Evolutionary conservation across 2,113 vertebrate species (phyloP), one percentile per base, ranked within the genome.

Genomic region (Suncus etruscus): DNA sequence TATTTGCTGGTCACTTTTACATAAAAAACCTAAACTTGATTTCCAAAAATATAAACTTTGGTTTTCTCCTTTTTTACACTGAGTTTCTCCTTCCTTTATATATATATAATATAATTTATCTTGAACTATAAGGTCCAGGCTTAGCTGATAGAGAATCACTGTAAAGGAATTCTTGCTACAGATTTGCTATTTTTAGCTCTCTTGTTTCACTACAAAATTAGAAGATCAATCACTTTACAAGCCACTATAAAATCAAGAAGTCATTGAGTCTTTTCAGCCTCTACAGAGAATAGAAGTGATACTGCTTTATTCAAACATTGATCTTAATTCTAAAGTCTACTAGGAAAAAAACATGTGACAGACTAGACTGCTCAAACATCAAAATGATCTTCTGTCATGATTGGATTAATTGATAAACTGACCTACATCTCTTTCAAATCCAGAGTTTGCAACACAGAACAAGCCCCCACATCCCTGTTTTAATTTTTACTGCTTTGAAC

Each of bases 361-460:
- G 72, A 76, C 10, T 4, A 83, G 50, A 39, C 3, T 47, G 48
- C 54, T 77, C 70, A 61, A 81, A 91, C n/a, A 14, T 20, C 27
- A 78, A 54, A 47, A n/a, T 47, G 70, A 74, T 4, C 18, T 39
- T 82, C 22, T 48, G 39, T 39, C 63, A 5, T 65, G 85, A 88
- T 16, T 31, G 27, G 18, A 69, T 50, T 86, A 68, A 45, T 82
- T 25, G 61, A 58, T 6, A 50, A 48, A 70, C n/a, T 24, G 70
- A 48, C 32, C 66, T 48, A 51, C 5, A 39, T 0, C 70, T 63
- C 25, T 86, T 79, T 90, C 39, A 61, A 76, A 86, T 45, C 32
- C 66, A 82, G 70, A 89, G 68, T 66, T 20, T 69, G 80, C 61
- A 75, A 82, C 50, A 80, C 45, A 82, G 75, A 50, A 32, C 73